Conservation (phyloP, 2,888 invertebrate species). For the Trichacis sp. region DNA sequence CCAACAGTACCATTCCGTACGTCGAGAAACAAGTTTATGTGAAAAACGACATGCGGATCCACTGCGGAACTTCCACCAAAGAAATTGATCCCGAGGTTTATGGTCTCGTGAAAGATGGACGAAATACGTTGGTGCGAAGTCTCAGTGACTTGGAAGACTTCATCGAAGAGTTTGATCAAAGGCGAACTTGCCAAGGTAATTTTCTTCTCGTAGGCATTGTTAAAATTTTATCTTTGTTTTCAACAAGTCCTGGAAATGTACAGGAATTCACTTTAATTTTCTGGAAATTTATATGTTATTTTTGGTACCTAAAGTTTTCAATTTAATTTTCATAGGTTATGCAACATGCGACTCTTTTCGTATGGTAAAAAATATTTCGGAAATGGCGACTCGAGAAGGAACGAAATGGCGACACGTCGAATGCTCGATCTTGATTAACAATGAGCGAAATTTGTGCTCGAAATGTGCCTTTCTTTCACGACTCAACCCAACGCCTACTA, state of each 20-base stretch:
- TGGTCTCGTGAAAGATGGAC: constrained; percentile 54
- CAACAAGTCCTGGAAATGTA: too few relatives aligned
- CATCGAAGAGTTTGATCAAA: constrained; percentile 60
- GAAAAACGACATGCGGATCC: constrained; percentile 59
- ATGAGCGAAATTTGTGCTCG: constrained; percentile 53
- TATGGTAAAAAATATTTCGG: constrained; percentile 33
- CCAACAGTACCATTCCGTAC: constrained; percentile 57
- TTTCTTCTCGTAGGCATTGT: too few relatives aligned
- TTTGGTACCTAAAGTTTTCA: too few relatives aligned
- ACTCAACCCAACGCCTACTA: neutral
- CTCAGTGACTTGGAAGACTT: constrained; percentile 60
- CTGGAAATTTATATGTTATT: too few relatives aligned
- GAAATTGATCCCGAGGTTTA: constrained; percentile 57
- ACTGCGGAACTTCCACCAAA: constrained; percentile 53
- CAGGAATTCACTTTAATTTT: too few relatives aligned
- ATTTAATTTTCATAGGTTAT: too few relatives aligned
- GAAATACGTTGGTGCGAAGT: constrained; percentile 49
- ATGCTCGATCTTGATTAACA: constrained; percentile 58
- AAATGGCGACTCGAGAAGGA: constrained; percentile 54
- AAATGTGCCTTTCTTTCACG: constrained; percentile 52
- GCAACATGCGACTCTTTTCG: neutral
- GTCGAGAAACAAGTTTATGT: constrained; percentile 62
- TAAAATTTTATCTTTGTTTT: too few relatives aligned
- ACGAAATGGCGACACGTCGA: constrained; percentile 58
- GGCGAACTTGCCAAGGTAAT: constrained; percentile 59